A percentile compares a stretch with the other conserved stretches of the same genome.
phyloP scores from a whole-genome alignment of 2,113 vertebrate genomes.

The Telmatochromis sp. region DNA sequence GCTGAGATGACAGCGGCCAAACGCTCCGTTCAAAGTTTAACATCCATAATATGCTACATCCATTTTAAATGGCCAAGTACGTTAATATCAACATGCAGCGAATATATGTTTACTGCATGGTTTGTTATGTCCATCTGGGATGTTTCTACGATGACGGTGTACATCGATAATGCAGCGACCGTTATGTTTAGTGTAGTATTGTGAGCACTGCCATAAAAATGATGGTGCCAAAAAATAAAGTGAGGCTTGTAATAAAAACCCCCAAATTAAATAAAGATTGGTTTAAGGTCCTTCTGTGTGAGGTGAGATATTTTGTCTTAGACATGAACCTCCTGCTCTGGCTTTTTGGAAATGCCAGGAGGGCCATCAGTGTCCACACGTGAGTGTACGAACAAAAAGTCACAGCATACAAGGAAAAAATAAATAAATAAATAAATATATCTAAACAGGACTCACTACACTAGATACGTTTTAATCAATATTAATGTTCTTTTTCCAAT shows the following conservation, averaged over 20 bases:
- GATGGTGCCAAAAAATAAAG: not conserved
- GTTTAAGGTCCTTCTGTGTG: not conserved
- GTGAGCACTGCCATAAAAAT: not conserved
- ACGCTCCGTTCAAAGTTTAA: not conserved
- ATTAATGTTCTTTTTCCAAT: not conserved
- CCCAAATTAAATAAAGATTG: not conserved
- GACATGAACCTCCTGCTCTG: not conserved
- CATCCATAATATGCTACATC: not conserved
- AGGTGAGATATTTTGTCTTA: not conserved
- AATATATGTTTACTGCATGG: not conserved
- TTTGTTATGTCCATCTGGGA: not conserved
- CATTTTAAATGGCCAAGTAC: not conserved
- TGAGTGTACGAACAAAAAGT: not conserved
- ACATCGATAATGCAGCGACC: not conserved
- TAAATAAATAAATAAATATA: not conserved
- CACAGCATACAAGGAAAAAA: not conserved
- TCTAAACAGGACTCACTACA: not conserved
- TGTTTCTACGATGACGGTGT: not conserved
- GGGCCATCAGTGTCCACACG: not conserved
- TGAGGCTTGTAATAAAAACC: not conserved
- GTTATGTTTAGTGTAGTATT: not conserved
- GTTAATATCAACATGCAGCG: not conserved
- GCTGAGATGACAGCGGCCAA: rapidly evolving
- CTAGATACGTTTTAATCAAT: not conserved
- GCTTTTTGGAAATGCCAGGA: not conserved